Evolutionary conservation across 1,140 invertebrate genomes (phyloP).

Genomic region (Parapsyche elsis): DNA sequence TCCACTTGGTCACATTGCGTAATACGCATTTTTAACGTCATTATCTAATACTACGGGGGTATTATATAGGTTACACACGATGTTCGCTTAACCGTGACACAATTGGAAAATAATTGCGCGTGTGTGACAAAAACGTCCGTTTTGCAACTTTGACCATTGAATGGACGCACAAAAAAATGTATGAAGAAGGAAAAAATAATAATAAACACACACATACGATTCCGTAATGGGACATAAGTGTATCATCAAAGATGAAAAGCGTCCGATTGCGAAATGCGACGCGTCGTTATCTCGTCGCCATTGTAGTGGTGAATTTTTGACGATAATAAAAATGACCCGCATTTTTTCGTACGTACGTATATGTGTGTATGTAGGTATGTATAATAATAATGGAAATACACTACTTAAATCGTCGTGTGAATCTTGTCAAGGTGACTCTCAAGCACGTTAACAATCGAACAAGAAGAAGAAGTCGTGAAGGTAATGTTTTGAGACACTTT

Average conservation of each 20-base stretch:
- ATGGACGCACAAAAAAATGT: slow-evolving; percentile 9
- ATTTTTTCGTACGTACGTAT: slow-evolving; percentile 10
- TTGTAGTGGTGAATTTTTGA: slow-evolving; percentile 1
- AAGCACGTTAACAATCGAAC: slow-evolving; percentile 11
- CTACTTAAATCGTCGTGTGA: slow-evolving; percentile 32
- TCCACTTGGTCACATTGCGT: too few relatives aligned
- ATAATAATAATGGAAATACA: not conserved
- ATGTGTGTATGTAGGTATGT: not conserved
- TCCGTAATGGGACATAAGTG: slow-evolving; percentile 25
- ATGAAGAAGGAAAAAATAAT: too few relatives aligned
- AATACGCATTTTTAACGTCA: not conserved
- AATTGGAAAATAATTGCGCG: slow-evolving; percentile 46
- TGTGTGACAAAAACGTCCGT: slow-evolving; percentile 44
- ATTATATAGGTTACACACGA: slow-evolving; percentile 50
- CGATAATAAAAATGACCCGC: slow-evolving; percentile 34
- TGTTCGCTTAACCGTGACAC: slow-evolving; percentile 54
- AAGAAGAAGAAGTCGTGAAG: not conserved
- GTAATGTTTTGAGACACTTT: not conserved
- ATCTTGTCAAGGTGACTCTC: slow-evolving; percentile 29
- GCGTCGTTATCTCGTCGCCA: slow-evolving; percentile 21
- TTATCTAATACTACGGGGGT: not conserved
- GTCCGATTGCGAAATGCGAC: slow-evolving; percentile 24
- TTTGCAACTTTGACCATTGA: slow-evolving; percentile 43
- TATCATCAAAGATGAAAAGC: slow-evolving; percentile 29
- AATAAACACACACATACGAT: slow-evolving; percentile 26